Evolutionary conservation across 1,140 invertebrate genomes (phyloP).

Genomic region (Agrilus planipennis): DNA sequence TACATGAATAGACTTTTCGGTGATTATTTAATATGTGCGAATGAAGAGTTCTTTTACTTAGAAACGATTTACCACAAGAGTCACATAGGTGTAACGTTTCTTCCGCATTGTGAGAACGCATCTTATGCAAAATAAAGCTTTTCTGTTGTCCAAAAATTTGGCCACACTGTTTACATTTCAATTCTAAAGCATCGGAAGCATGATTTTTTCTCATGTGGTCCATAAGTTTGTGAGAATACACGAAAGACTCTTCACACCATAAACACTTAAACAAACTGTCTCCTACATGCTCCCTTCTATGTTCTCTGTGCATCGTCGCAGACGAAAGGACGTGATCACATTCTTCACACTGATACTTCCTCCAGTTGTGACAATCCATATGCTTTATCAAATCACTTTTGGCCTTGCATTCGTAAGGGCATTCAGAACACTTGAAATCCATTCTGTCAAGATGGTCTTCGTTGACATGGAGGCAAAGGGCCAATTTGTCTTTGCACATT

Average conservation of each 20-base stretch:
- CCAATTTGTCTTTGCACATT: neutral
- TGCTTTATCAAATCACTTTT: neutral
- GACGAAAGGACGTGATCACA: slow-evolving; percentile 11
- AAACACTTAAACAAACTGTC: slow-evolving; percentile 21
- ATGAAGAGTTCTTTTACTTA: too few species aligned
- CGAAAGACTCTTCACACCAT: neutral
- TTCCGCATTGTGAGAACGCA: too few species aligned
- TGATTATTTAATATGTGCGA: too few species aligned
- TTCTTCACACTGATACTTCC: slow-evolving; percentile 7
- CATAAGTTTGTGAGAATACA: neutral
- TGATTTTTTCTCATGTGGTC: neutral
- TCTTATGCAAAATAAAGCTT: too few species aligned
- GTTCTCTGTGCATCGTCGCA: slow-evolving; percentile 29
- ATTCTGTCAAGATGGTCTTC: neutral
- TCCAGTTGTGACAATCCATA: neutral
- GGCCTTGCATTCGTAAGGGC: neutral
- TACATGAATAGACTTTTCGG: too few species aligned
- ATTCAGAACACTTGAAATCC: slow-evolving; percentile 5
- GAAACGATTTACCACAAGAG: too few species aligned
- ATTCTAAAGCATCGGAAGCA: too few species aligned
- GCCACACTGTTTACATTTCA: too few species aligned
- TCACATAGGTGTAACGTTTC: too few species aligned
- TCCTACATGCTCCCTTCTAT: slow-evolving; percentile 48
- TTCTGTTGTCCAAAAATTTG: too few species aligned
- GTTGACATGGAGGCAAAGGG: neutral